phyloP scores from a whole-genome alignment of 1,140 invertebrate species.

The Schlechtendalia chinensis region DNA sequence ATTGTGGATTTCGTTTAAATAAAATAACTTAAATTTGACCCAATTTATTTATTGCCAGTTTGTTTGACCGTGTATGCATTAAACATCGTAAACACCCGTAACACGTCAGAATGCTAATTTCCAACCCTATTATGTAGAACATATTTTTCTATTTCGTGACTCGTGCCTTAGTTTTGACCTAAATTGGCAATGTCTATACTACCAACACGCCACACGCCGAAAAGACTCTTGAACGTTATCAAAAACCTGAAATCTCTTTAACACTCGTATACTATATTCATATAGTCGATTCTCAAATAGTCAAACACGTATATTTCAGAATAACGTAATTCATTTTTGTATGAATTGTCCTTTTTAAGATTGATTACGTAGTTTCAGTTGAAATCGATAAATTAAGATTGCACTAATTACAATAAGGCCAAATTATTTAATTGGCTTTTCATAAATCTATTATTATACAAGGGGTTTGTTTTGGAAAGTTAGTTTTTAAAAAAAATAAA shows the following conservation, averaged over 20 bases:
- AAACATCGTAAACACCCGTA: background rate
- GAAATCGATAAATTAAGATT: too few species aligned
- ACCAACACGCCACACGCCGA: background rate
- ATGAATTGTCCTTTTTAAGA: too few species aligned
- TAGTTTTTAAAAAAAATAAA: too few species aligned
- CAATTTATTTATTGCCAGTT: background rate
- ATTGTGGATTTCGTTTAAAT: background rate
- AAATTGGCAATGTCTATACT: background rate
- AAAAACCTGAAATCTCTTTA: background rate
- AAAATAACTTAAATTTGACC: constrained; percentile 1
- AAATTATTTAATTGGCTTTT: too few species aligned
- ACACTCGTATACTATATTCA: background rate
- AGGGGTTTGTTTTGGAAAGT: too few species aligned
- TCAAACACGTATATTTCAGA: background rate
- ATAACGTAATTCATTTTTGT: constrained; percentile 7
- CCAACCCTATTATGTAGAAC: background rate
- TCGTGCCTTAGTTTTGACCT: constrained; percentile 7
- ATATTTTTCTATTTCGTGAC: constrained; percentile 19
- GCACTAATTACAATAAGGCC: too few species aligned
- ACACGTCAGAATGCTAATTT: constrained; percentile 43
- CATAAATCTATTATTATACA: too few species aligned
- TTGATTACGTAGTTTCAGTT: too few species aligned
- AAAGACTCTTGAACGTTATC: constrained; percentile 35
- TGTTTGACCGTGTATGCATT: background rate
- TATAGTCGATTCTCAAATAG: background rate